Percentiles rank a stretch among this genome's conserved stretches.
Evolutionary conservation across 2,797 vertebrate species (phyloP).

Genomic region (Poecilia wingei): DNA sequence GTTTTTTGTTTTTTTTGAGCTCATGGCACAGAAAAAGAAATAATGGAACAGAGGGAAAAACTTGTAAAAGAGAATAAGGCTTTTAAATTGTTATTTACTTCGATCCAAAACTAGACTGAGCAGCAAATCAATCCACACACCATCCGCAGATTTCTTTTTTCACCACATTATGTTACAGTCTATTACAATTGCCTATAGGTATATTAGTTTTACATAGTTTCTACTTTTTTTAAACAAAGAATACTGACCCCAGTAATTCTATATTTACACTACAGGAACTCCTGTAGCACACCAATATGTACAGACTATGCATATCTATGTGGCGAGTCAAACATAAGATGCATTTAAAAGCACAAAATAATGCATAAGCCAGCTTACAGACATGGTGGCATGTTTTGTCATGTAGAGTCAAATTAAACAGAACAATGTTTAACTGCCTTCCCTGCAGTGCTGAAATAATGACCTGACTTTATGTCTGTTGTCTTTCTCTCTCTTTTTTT

Average conservation of each 20-base stretch:
- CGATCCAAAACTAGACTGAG: not conserved
- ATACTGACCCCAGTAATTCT: conserved; percentile 30
- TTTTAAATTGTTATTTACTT: not conserved
- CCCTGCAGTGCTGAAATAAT: conserved; percentile 78
- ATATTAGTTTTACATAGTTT: not conserved
- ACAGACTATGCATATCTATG: conserved; percentile 47
- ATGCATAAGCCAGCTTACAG: conserved; percentile 67
- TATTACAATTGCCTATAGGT: not conserved
- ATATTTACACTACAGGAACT: conserved; percentile 40
- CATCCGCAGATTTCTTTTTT: not conserved
- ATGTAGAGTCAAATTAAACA: conserved; percentile 70
- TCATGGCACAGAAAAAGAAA: not conserved
- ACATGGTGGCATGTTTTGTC: conserved; percentile 61
- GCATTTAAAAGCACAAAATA: conserved; percentile 60
- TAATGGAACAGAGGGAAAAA: not conserved
- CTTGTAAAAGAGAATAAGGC: not conserved
- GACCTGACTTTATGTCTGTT: conserved; percentile 78
- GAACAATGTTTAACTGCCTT: conserved; percentile 77
- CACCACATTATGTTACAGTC: not conserved
- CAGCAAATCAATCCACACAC: not conserved
- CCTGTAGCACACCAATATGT: conserved; percentile 49
- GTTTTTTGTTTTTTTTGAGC: not conserved
- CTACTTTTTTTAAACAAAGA: not conserved
- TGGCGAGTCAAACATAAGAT: conserved; percentile 65
- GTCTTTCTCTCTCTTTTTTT: conserved; percentile 67